phyloP scores from a whole-genome alignment of 2,113 vertebrate genomes.

The Coreoperca whiteheadi region DNA sequence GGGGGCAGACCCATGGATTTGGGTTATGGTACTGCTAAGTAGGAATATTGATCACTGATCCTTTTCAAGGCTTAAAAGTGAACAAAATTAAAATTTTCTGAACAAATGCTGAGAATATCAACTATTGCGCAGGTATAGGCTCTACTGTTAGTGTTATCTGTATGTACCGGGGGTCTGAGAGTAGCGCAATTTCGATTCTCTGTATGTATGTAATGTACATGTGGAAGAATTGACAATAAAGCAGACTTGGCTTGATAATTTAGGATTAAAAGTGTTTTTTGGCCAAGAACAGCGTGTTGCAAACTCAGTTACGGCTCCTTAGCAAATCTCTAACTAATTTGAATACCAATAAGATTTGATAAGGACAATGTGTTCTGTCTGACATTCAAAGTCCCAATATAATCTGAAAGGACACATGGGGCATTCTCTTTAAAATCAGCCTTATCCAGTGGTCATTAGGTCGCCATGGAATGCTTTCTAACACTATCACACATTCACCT shows the following conservation, averaged over 20 bases:
- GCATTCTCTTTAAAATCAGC: constrained; percentile 38
- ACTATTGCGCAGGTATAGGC: not conserved
- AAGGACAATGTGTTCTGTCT: not conserved
- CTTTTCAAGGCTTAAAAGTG: constrained; percentile 20
- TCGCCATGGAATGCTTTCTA: constrained; percentile 22
- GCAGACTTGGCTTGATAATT: too few relatives aligned
- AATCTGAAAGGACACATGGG: constrained; percentile 13
- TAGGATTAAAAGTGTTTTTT: not conserved
- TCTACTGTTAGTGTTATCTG: too few relatives aligned
- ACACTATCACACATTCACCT: constrained; percentile 28
- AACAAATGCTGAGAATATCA: constrained; percentile 9
- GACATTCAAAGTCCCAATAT: constrained; percentile 15
- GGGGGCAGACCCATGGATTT: constrained; percentile 19
- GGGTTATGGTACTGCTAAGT: not conserved
- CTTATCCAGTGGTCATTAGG: constrained; percentile 23
- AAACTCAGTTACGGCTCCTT: not conserved
- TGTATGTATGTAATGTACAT: too few relatives aligned
- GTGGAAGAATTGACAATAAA: too few relatives aligned
- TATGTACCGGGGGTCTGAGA: too few relatives aligned
- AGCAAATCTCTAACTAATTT: constrained; percentile 22
- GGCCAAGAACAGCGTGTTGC: not conserved
- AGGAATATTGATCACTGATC: constrained; percentile 31
- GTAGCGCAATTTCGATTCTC: too few relatives aligned
- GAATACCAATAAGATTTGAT: constrained; percentile 15
- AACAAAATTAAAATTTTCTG: not conserved